Evolutionary conservation across 2,888 invertebrate species (phyloP).

Genomic region (Macrosiphum euphorbiae): DNA sequence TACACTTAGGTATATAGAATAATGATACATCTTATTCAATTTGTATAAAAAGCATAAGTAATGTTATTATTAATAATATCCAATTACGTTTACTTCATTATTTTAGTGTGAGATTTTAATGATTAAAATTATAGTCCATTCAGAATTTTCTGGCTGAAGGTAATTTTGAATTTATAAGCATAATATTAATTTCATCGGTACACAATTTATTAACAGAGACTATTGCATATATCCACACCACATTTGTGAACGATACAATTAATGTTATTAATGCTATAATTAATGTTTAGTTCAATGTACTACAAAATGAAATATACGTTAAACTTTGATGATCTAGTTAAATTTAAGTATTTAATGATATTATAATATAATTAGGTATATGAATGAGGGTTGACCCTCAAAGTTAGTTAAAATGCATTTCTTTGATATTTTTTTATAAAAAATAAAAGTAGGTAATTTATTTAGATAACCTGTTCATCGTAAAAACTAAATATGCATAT

Average conservation of each 20-base stretch:
- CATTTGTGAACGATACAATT: background rate
- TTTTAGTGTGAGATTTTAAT: background rate
- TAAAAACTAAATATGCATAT: background rate
- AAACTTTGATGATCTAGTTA: background rate
- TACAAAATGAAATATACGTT: background rate
- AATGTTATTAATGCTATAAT: background rate
- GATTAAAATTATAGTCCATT: background rate
- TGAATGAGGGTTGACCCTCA: background rate
- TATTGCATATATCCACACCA: background rate
- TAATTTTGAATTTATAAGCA: background rate
- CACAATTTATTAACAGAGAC: background rate
- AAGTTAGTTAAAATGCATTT: background rate
- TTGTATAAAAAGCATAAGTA: background rate
- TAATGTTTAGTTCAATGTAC: background rate
- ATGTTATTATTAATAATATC: background rate
- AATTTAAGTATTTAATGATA: background rate
- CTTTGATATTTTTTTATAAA: background rate
- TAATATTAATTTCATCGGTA: background rate
- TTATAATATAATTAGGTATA: background rate
- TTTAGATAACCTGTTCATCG: background rate
- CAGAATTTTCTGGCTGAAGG: background rate
- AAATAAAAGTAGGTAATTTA: background rate
- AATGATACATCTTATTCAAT: background rate
- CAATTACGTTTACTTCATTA: background rate
- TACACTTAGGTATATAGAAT: background rate